Conservation (phyloP, 2,888 invertebrate species). For the Microplitis manilae region DNA sequence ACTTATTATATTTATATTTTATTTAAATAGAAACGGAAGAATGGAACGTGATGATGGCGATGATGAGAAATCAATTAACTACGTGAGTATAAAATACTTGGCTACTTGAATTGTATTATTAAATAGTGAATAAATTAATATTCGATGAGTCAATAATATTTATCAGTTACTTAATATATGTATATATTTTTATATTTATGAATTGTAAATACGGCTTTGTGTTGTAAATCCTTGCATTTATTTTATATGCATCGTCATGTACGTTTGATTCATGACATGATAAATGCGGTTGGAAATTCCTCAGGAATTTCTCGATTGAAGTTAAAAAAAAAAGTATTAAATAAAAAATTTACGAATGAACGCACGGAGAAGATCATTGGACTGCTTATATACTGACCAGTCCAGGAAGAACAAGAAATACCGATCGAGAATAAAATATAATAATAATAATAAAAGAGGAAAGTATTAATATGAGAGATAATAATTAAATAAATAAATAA, state of each 20-base stretch:
- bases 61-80: constrained; percentile 7
- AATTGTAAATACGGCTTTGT: neutral
- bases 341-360: constrained; percentile 19
- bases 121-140: neutral
- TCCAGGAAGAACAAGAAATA: constrained; percentile 35
- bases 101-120: constrained; percentile 5
- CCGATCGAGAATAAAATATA: constrained; percentile 19
- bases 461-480: neutral
- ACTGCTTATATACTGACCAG: constrained; percentile 32
- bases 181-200: neutral
- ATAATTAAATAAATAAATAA: neutral
- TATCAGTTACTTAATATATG: neutral
- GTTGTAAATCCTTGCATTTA: neutral
- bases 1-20: constrained; percentile 9
- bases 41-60: constrained; percentile 28
- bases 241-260: constrained; percentile 9
- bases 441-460: constrained; percentile 19
- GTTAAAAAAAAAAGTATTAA: constrained; percentile 16
- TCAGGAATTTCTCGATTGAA: constrained; percentile 23
- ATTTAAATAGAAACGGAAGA: constrained; percentile 23
- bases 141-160: neutral
- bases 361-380: constrained; percentile 35
- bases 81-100: neutral
- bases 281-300: neutral
- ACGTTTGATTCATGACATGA: neutral